A percentile compares a stretch with the other conserved stretches of the same genome.
phyloP scores from a whole-genome alignment of 2,797 vertebrate species.

The Anguilla megastoma region DNA sequence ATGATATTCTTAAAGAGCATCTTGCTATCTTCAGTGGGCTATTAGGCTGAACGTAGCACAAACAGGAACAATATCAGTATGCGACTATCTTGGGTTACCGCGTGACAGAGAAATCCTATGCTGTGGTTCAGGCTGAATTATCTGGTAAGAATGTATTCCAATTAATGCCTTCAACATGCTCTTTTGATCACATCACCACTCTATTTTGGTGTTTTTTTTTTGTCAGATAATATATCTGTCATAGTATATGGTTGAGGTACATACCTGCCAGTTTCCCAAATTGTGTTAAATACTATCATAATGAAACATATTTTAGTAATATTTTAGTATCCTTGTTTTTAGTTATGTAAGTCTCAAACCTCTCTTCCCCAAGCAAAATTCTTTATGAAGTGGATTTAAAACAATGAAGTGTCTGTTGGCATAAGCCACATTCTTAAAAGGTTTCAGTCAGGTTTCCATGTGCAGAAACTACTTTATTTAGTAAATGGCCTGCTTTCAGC shows the following conservation, averaged over 20 bases:
- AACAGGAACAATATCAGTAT: neutral
- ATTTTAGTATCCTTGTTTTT: neutral
- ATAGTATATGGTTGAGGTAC: too few species aligned
- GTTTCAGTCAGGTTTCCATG: neutral
- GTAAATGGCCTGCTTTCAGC: neutral
- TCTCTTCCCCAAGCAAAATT: neutral
- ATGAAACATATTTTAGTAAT: neutral
- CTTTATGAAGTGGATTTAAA: neutral
- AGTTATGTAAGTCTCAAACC: neutral
- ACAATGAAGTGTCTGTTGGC: neutral
- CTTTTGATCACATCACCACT: neutral
- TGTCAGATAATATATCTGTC: neutral
- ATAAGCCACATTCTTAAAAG: neutral
- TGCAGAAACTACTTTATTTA: neutral
- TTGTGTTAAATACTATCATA: neutral
- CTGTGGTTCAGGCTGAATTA: neutral
- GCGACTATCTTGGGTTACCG: neutral
- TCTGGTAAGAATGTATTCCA: neutral
- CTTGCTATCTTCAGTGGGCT: neutral
- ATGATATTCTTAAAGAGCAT: neutral
- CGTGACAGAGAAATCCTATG: neutral
- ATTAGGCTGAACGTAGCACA: neutral
- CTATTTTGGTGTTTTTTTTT: neutral
- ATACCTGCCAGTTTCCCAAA: neutral
- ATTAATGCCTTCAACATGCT: neutral